Percentiles rank a stretch among this genome's conserved stretches.
Evolutionary conservation across 2,888 invertebrate species (phyloP).

Genomic region (Periphyllus acericola): DNA sequence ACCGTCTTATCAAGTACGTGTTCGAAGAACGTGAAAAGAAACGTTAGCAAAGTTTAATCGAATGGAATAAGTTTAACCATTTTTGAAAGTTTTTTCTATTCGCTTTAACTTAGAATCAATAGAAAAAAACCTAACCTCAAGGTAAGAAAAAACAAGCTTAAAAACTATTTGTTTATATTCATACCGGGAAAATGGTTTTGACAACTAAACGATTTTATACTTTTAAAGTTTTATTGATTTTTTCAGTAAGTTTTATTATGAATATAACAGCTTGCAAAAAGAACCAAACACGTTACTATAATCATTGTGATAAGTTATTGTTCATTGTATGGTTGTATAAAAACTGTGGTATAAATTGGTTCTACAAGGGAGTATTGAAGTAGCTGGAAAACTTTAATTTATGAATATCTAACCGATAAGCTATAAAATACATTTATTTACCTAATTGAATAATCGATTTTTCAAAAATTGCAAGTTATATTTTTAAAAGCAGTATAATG

Average conservation of each 20-base stretch:
- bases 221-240: background rate
- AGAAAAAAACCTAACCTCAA: constrained; percentile 12
- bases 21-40: constrained; percentile 33
- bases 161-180: constrained; percentile 29
- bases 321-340: background rate
- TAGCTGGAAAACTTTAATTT: no score
- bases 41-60: constrained; percentile 47
- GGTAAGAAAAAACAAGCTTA: constrained; percentile 8
- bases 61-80: constrained; percentile 54
- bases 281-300: background rate
- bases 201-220: background rate
- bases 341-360: background rate
- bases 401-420: no score
- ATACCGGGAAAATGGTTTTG: background rate
- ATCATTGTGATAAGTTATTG: no score
- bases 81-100: constrained; percentile 29
- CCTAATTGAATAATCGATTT: no score
- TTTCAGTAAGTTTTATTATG: background rate
- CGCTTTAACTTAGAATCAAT: constrained; percentile 40
- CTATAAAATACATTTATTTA: no score
- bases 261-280: background rate
- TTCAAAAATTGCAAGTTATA: no score
- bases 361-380: no score
- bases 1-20: constrained; percentile 17
- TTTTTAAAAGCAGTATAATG: background rate